A percentile compares a stretch with the other conserved stretches of the same genome.
Evolutionary conservation across 2,113 vertebrate species (phyloP).

Genomic region (Lamprologus tigripictilis): DNA sequence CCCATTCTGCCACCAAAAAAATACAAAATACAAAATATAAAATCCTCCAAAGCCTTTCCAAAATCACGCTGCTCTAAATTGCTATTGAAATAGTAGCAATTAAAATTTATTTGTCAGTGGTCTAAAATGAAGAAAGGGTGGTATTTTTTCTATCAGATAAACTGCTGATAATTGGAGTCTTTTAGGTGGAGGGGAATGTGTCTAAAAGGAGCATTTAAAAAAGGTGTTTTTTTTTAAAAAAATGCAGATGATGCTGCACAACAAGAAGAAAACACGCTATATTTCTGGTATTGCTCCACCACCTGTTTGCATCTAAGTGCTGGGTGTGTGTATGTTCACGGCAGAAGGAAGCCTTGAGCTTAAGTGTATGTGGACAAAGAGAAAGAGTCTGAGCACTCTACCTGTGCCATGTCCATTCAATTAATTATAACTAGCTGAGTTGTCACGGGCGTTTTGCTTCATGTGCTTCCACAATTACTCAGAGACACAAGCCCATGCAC

Average conservation of each 20-base stretch:
- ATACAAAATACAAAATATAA: background rate
- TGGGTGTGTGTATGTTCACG: background rate
- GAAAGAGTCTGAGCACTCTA: background rate
- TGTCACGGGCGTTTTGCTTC: background rate
- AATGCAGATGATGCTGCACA: background rate
- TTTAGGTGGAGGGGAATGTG: background rate
- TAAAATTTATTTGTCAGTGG: background rate
- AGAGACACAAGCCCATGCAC: background rate
- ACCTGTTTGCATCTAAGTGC: slow-evolving; percentile 8
- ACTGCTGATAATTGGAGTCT: background rate
- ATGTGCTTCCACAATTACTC: background rate
- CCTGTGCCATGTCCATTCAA: background rate
- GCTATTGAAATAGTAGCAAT: slow-evolving; percentile 4
- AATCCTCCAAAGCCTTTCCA: background rate
- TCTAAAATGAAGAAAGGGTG: background rate
- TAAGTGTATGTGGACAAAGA: background rate
- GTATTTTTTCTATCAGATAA: background rate
- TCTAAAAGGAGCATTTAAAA: background rate
- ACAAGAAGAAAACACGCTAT: background rate
- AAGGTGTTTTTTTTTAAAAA: background rate
- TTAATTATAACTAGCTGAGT: background rate
- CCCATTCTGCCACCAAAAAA: background rate
- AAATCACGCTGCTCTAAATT: background rate
- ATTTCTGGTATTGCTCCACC: background rate
- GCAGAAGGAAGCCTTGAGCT: background rate